Base-by-base conservation (phyloP, 1,140 invertebrate species). In the Hypsibius dujardini region DNA sequence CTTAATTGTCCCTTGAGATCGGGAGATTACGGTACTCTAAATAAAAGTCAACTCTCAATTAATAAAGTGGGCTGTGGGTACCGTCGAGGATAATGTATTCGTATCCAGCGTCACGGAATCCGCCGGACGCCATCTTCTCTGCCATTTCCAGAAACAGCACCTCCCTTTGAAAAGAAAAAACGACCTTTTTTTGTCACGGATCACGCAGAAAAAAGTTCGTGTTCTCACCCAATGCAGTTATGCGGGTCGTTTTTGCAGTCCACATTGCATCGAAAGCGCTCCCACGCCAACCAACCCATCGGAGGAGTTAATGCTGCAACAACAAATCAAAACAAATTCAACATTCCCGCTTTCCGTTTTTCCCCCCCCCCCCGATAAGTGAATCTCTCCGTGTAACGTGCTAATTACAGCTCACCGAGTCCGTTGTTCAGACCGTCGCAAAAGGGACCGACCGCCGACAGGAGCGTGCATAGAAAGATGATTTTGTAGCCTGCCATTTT, bases 1-100 rank as follows among this genome's bases (percentile, higher is more conserved):
- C 28, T 28, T 28, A 28, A 28, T 28, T 28, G 28, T 28, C 28
- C 28, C 28, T 28, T 28, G 28, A 28, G 28, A 28, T 28, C 28
- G 28, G 28, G 28, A 28, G 28, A 28, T 28, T 28, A 28, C 28
- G 28, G 28, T 28, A 28, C 28, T 28, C 28, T 28, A 28, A 28
- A 28, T 28, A 28, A 28, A 28, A 28, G 28, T 28, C 28, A 28
- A 28, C 28, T 28, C 28, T 28, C 28, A 28, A 28, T 28, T 28
- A 28, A 28, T 28, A 28, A 28, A 28, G 28, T 28, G 28, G 28
- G 28, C 28, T 28, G 28, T 28, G 28, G 28, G 28, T 67, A 67
- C 62, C 62, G 77, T 97, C 93, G 70, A 97, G 86, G 78, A 92
- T 95, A 71, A 95, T 86, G 77, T 92, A 92, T 77, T 93, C 87